Evolutionary conservation across 2,113 vertebrate species (phyloP).

Genomic region (Nannospalax galili): DNA sequence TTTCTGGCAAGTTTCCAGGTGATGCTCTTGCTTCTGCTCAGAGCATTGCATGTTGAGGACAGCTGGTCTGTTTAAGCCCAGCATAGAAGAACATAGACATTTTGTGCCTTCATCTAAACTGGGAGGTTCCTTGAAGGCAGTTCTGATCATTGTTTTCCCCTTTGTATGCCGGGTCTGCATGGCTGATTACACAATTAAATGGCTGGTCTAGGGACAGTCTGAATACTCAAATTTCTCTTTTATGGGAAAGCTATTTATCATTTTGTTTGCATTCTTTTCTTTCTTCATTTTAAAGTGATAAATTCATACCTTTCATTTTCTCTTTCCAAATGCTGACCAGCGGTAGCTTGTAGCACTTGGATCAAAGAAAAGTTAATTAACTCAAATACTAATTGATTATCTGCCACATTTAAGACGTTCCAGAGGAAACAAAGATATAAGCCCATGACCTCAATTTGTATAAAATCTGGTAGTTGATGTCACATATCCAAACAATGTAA

Average conservation of each 20-base stretch:
- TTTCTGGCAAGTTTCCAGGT: neutral
- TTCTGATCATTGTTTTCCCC: neutral
- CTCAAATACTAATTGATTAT: neutral
- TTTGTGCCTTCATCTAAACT: neutral
- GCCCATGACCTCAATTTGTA: neutral
- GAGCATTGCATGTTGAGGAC: neutral
- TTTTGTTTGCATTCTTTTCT: neutral
- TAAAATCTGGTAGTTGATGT: neutral
- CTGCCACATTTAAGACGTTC: neutral
- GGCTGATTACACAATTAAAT: neutral
- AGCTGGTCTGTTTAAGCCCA: neutral
- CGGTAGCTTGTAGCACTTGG: neutral
- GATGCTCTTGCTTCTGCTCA: neutral
- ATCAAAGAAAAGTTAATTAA: neutral
- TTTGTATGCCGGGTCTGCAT: neutral
- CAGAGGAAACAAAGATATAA: neutral
- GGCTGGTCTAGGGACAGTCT: neutral
- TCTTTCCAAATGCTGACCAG: neutral
- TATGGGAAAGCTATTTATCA: neutral
- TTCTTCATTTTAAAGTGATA: neutral
- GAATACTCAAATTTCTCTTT: neutral
- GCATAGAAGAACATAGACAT: neutral
- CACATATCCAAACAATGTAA: too few species aligned
- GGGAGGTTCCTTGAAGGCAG: neutral
- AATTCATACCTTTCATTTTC: neutral